Conservation (phyloP, 1,140 invertebrate genomes). For the Plutomurus gul region DNA sequence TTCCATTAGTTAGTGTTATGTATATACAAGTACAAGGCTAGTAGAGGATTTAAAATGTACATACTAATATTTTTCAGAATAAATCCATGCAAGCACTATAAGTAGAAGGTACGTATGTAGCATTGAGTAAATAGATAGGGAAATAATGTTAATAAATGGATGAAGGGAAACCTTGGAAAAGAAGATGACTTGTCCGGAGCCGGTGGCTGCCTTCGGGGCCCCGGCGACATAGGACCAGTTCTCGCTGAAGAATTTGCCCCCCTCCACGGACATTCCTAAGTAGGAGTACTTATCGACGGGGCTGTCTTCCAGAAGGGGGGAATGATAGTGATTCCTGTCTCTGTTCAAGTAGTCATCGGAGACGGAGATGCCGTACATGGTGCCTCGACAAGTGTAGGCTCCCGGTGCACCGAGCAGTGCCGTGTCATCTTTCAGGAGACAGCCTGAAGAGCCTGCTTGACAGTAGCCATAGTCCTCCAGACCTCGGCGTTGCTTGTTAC, state of each 20-base stretch:
- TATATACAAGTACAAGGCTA: too few species aligned
- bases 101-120: too few species aligned
- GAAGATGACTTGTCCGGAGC: conserved; percentile 83
- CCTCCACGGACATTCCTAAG: conserved; percentile 83
- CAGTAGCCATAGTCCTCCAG: conserved; percentile 89
- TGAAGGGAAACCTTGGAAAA: conserved; percentile 66
- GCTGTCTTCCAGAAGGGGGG: conserved; percentile 67
- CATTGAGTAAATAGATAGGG: too few species aligned
- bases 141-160: neutral
- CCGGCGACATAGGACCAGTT: conserved; percentile 76
- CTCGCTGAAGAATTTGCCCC: conserved; percentile 73
- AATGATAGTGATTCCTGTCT: conserved; percentile 78
- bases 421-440: conserved; percentile 76
- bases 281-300: conserved; percentile 79
- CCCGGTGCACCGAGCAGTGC: conserved; percentile 78
- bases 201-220: conserved; percentile 77
- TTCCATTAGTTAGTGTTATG: too few species aligned
- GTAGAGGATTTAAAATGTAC: too few species aligned
- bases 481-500: conserved; percentile 69
- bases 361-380: conserved; percentile 77
- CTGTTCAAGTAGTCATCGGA: conserved; percentile 73
- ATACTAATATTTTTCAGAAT: too few species aligned
- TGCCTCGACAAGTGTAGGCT: conserved; percentile 78
- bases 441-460: conserved; percentile 86
- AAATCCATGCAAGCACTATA: too few species aligned